Evolutionary conservation across 2,797 vertebrate genomes (phyloP).

Genomic region (Lerista edwardsae): DNA sequence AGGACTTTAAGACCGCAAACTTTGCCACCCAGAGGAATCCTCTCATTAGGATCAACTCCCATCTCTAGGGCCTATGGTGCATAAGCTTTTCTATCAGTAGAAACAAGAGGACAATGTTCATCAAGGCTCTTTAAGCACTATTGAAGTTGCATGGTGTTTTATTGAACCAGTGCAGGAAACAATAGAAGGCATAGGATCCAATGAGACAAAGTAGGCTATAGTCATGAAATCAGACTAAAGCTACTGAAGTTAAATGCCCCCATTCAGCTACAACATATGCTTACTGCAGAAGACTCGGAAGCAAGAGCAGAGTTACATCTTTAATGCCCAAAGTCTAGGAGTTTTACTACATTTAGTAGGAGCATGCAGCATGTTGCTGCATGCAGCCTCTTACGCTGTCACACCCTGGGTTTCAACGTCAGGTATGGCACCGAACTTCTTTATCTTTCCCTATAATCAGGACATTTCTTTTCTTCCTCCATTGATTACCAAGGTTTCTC

Average conservation of each 20-base stretch:
- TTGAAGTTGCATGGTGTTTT: neutral
- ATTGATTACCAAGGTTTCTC: neutral
- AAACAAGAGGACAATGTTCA: neutral
- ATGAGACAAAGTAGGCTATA: neutral
- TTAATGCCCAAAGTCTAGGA: neutral
- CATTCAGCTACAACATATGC: neutral
- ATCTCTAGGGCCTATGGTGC: neutral
- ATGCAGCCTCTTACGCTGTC: neutral
- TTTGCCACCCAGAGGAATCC: neutral
- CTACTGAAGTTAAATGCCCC: neutral
- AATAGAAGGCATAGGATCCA: neutral
- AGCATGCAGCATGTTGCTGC: neutral
- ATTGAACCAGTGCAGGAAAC: neutral
- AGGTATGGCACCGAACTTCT: neutral
- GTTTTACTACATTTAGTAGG: neutral
- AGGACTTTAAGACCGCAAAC: neutral
- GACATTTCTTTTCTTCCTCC: too few relatives aligned
- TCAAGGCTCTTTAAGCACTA: neutral
- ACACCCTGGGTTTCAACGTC: neutral
- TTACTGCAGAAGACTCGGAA: neutral
- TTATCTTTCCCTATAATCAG: neutral
- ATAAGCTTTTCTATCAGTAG: neutral
- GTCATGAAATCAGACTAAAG: neutral
- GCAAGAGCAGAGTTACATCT: too few relatives aligned
- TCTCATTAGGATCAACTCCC: neutral